phyloP scores from a whole-genome alignment of 53 echinoderm and acorn worm species.

The Glandiceps talaboti region DNA sequence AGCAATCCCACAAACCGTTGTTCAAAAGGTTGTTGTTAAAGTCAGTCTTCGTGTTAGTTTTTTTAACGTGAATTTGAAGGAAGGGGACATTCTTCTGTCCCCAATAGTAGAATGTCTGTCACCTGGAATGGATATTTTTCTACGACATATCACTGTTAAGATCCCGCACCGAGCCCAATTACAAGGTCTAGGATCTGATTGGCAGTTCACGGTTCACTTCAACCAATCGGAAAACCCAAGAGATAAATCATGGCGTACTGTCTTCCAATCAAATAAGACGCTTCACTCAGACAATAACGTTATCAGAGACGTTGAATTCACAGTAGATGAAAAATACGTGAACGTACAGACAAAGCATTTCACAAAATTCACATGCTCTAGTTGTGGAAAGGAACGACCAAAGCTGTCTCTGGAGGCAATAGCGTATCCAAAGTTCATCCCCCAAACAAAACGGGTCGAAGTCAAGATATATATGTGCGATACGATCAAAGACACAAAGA shows the following conservation, averaged over 20 bases:
- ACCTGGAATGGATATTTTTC: constrained; percentile 35
- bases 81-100: constrained; percentile 33
- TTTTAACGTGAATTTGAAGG: constrained; percentile 15
- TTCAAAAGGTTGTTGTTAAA: constrained; percentile 33
- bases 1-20: constrained; percentile 29
- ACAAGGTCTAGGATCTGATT: constrained; percentile 33
- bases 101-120: constrained; percentile 51
- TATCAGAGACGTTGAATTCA: constrained; percentile 21
- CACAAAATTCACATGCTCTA: constrained; percentile 43
- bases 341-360: constrained; percentile 45
- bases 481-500: constrained; percentile 44
- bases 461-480: constrained; percentile 42
- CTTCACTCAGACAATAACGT: not conserved
- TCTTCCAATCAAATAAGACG: constrained; percentile 1
- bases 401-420: constrained; percentile 38
- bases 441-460: too few relatives aligned
- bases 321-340: constrained; percentile 38
- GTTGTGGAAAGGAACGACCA: constrained; percentile 45
- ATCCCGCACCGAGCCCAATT: constrained; percentile 43
- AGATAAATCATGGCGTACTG: too few relatives aligned
- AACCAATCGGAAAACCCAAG: constrained; percentile 23
- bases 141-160: constrained; percentile 20
- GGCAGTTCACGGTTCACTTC: constrained; percentile 40
- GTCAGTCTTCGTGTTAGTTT: constrained; percentile 19
- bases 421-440: constrained; percentile 33